Evolutionary conservation across 2,113 vertebrate genomes (phyloP), one percentile per base, ranked within the genome.

Genomic region (Megaceryle maxima): DNA sequence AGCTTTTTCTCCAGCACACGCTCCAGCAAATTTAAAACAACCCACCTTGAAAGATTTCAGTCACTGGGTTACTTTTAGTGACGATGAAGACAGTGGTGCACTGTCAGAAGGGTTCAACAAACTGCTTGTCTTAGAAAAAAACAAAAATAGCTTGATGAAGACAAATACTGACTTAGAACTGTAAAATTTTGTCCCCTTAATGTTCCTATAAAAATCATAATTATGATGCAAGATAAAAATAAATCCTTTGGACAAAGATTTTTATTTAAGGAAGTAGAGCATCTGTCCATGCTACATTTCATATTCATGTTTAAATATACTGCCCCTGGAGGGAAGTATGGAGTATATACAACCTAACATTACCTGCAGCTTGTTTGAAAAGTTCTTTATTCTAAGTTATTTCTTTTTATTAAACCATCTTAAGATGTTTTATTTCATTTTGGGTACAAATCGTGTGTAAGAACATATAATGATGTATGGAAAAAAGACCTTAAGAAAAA

Each of bases 11-110:
- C 41, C 84, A 87, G 41, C 51, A 43, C 44, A 48, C 5, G 1
- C 35, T 83, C 74, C 80, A 22, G 92, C 77, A 75, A 90, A 85
- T 22, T 13, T 48, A 28, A 60, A 88, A 63, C 37, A 5, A 5
- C 59, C 94, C 62, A 75, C 6, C 62, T 35, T 24, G 11, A 91
- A 81, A 66, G 91, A 92, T 93, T 89, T 94, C 10, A 89, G 85
- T 50, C 96, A 79, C 91, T 98, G 97, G 97, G 78, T 93, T 56
- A 82, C 94, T 1, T 64, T 97, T 51, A 91, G 95, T 33, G 97
- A 98, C 50, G 97, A 96, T 0, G 87, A 97, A 80, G 97, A 97
- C 60, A 82, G 67, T 28, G 76, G 74, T 21, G 92, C 59, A 0
- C 69, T 87, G 12, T 57, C 97, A 88, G 86, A 97, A 74, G 91